A percentile compares a stretch with the other conserved stretches of the same genome.
Conservation (phyloP, 2,113 vertebrate genomes). For the Bos javanicus region DNA sequence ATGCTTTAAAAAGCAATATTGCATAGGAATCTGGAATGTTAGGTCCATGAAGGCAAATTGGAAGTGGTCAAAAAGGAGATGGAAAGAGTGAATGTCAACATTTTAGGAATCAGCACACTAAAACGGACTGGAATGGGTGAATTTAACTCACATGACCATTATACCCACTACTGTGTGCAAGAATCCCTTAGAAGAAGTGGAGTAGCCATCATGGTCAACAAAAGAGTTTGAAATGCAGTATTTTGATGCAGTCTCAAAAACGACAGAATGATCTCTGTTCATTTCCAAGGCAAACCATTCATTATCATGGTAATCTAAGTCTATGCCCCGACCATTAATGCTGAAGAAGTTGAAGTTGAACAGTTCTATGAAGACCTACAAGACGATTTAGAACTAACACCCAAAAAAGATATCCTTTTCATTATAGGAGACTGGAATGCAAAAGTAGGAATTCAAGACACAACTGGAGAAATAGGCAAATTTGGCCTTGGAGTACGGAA, state of each 20-base stretch:
- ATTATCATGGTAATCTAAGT: not conserved
- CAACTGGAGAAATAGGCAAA: not conserved
- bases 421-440: not conserved
- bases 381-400: not conserved
- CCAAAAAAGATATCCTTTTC: not conserved
- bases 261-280: not conserved
- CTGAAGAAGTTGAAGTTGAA: not conserved
- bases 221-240: not conserved
- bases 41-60: not conserved
- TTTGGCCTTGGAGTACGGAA: not conserved
- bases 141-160: not conserved
- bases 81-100: rapidly evolving
- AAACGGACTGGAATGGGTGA: not conserved
- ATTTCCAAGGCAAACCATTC: not conserved
- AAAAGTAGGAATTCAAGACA: not conserved
- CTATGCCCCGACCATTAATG: rapidly evolving
- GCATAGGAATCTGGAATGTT: not conserved
- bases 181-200: not conserved
- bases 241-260: not conserved
- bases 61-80: not conserved
- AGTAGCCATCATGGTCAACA: not conserved
- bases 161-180: not conserved
- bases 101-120: rapidly evolving
- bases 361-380: not conserved
- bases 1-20: not conserved